Percentiles rank a stretch among this genome's conserved stretches.
Conservation (phyloP, 2,113 vertebrate genomes). For the Crocuta crocuta region DNA sequence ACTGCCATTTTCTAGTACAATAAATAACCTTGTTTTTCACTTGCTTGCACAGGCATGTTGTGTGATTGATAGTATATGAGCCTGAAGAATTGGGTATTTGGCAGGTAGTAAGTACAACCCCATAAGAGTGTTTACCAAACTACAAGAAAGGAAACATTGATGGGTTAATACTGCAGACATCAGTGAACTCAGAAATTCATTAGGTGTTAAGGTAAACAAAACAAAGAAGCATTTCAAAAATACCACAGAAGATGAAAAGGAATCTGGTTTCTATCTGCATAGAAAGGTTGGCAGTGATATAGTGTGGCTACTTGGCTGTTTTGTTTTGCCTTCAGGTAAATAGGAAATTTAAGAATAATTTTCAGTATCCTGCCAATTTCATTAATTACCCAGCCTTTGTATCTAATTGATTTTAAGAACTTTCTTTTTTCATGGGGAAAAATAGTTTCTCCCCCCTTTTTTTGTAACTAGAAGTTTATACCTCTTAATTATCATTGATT, state of each 20-base stretch:
- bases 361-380: not conserved
- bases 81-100: slow-evolving; percentile 53
- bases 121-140: not conserved
- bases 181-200: slow-evolving; percentile 40
- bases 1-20: not conserved
- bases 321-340: slow-evolving; percentile 43
- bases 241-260: not conserved
- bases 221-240: slow-evolving; percentile 21
- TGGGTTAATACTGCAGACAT: not conserved
- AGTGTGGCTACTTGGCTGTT: not conserved
- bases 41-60: slow-evolving; percentile 61
- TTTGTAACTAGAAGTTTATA: not conserved
- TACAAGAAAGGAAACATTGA: slow-evolving; percentile 44
- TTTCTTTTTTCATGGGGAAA: not conserved
- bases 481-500: not conserved
- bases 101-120: slow-evolving; percentile 10
- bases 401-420: slow-evolving; percentile 53
- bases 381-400: slow-evolving; percentile 27
- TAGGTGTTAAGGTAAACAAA: slow-evolving; percentile 12
- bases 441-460: not conserved
- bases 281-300: not conserved
- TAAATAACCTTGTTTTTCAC: slow-evolving; percentile 52
- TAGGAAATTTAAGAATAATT: slow-evolving; percentile 48
- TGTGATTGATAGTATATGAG: slow-evolving; percentile 32
- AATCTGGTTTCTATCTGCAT: not conserved